These are phyloP conservation scores for Cheilosia vulpina DNA, from an alignment of 2,888 invertebrate genomes.

Conservation along the genomic window DNA sequence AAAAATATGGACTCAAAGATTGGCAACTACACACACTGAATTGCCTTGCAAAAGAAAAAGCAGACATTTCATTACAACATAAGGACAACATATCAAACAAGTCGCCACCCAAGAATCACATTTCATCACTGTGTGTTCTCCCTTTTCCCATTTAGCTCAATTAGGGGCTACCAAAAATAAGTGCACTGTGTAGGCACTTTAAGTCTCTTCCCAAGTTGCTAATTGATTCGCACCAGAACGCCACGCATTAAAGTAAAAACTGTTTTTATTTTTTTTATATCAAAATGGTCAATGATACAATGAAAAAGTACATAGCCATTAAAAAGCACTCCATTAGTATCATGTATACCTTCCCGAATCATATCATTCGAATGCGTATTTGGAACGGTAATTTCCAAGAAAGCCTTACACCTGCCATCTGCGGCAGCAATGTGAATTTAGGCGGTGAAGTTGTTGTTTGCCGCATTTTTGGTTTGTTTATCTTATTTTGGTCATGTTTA, in stretches of 20 bases:
- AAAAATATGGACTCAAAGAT: background rate
- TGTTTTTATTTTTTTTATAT: too few species aligned
- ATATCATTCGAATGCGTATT: background rate
- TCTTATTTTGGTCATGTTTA: conserved; percentile 57
- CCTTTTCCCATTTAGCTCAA: conserved; percentile 5
- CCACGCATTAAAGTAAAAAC: background rate
- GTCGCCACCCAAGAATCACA: conserved; percentile 23
- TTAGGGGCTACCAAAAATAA: conserved; percentile 7
- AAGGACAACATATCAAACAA: conserved; percentile 2
- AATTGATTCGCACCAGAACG: background rate
- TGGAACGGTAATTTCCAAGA: background rate
- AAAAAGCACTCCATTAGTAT: too few species aligned
- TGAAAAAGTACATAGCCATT: too few species aligned
- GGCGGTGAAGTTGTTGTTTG: conserved; percentile 27
- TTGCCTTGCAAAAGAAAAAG: background rate
- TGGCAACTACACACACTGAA: background rate
- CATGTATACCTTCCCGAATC: background rate
- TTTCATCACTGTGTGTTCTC: conserved; percentile 4
- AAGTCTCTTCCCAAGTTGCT: background rate
- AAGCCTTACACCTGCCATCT: conserved; percentile 7
- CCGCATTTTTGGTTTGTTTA: conserved; percentile 47
- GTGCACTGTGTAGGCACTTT: background rate
- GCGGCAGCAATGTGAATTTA: conserved; percentile 11
- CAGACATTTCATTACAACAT: background rate
- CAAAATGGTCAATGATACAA: too few species aligned